Evolutionary conservation across 2,113 vertebrate genomes (phyloP), one percentile per base, ranked within the genome.

Genomic region (Delphinus delphis): DNA sequence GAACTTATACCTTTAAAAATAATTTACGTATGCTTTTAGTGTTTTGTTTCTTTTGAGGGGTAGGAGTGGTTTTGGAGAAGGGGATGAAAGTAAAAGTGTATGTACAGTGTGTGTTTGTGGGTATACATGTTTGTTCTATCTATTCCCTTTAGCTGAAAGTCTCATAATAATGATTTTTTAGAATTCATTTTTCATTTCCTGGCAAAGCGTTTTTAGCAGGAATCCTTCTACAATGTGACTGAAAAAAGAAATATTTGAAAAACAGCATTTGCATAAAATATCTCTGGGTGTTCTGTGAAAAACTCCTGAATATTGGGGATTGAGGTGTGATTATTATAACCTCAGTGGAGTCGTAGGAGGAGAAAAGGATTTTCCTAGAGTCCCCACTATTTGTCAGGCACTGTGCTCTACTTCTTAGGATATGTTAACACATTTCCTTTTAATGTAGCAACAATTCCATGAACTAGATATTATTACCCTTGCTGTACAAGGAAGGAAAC

Each of bases 31-130:
- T 82, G 60, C 33, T 36, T 63, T 71, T 53, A 65, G 17, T 21
- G 31, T 4, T 36, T 87, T 68, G 36, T 63, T 58, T 93, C 71
- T 82, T 41, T 80, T 67, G 15, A 63, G 12, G 4, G 67, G 3
- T 3, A 28, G 3, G 1, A 18, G 13, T 12, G 1, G 4, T 17
- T 55, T 55, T 23, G 7, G 5, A 28, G 2, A 68, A 84, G 8
- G 0, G 0, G 6, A 5, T 47, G 5, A n/a, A 53, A 60, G 58
- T 44, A 20, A 77, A 76, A 50, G 26, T 70, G 8, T 25, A 3
- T 2, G 1, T 55, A n/a, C 8, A 18, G 41, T 26, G 4, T 28
- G 38, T 70, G 47, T 50, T 47, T 79, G 31, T 36, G 17, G 6
- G 38, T 1, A 0, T 20, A 1, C 3, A 5, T 55, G 13, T 13